phyloP scores from a whole-genome alignment of 92 coral and sea anemone genomes.

The Meandrina meandrites region DNA sequence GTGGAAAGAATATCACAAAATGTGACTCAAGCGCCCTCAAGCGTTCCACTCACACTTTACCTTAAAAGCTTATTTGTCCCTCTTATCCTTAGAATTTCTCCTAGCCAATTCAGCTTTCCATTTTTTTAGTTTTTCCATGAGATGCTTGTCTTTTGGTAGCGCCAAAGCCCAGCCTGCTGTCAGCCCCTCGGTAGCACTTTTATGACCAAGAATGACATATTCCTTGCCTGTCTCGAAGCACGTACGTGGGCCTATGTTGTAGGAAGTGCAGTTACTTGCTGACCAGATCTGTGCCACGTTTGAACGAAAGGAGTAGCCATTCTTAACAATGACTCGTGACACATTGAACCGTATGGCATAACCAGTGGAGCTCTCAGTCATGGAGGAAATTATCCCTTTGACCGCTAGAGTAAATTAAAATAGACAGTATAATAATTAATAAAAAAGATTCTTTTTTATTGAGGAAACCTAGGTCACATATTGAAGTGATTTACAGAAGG shows the following conservation, averaged over 20 bases:
- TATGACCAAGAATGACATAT: slow-evolving; percentile 27
- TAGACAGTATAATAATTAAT: not conserved
- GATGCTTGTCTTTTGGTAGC: slow-evolving; percentile 18
- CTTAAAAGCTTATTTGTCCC: not conserved
- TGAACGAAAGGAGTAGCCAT: not conserved
- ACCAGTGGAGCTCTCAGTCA: not conserved
- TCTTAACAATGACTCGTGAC: slow-evolving; percentile 22
- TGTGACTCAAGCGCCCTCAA: too few species aligned
- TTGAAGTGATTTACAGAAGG: too few species aligned
- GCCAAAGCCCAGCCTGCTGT: slow-evolving; percentile 2
- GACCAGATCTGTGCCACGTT: slow-evolving; percentile 28
- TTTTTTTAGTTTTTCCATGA: not conserved
- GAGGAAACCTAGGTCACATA: too few species aligned
- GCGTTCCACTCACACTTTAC: not conserved
- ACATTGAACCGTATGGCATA: slow-evolving; percentile 17
- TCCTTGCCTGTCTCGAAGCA: slow-evolving; percentile 9
- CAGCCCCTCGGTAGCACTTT: not conserved
- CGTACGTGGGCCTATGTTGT: not conserved
- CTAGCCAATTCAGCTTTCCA: slow-evolving; percentile 15
- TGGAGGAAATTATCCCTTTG: slow-evolving; percentile 23
- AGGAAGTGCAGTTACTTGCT: not conserved
- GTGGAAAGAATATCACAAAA: too few species aligned
- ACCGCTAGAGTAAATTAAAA: not conserved
- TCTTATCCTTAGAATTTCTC: slow-evolving; percentile 8
- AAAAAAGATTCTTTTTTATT: too few species aligned